Evolutionary conservation across 2,888 invertebrate genomes (phyloP), one percentile per base, ranked within the genome.

Genomic region (Disparrhopalites patrizii): DNA sequence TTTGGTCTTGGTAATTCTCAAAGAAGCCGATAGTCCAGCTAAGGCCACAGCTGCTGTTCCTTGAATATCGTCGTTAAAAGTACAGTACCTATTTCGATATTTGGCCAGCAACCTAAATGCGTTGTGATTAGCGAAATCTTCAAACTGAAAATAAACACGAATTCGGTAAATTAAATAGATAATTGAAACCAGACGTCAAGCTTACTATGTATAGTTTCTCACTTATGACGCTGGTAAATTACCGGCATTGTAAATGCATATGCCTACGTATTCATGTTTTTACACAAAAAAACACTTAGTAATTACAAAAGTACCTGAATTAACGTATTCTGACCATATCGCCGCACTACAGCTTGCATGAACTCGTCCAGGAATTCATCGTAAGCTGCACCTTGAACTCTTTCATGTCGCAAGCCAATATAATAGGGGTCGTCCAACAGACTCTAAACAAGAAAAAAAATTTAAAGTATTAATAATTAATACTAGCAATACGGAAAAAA

Each of bases 21-120:
- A 83, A 27, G 93, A 89, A 40, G 96, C 91, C 69, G 98, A 79
- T 55, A 99, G 82, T 0, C 98, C 99, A 13, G 93, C 94, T 23
- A 98, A 90, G 13, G 95, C 96, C 23, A 99, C 98, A 5, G 95
- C 84, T 2, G 99, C 98, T 3, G 97, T 95, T 77, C 96, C 96
- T 81, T 99, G 97, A 78, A 99, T 99, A 79, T 99, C 99, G 79
- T 99, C 99, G 82, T 99, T 99, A 81, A 99, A 99, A 15, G 94
- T 95, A 81, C 97, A 98, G 81, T 91, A 89, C 77, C 85, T 79
- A 76, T 91, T 82, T 47, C 93, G 86, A 81, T 98, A 99, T 79
- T 91, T 93, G 77, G 87, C 89, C 71, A 99, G 83, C 63, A 99
- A 83, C 36, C 91, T 84, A 84, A 98, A 99, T 5, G 99, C 99